phyloP scores from a whole-genome alignment of 2,797 vertebrate species.

The Sphenodon punctatus region DNA sequence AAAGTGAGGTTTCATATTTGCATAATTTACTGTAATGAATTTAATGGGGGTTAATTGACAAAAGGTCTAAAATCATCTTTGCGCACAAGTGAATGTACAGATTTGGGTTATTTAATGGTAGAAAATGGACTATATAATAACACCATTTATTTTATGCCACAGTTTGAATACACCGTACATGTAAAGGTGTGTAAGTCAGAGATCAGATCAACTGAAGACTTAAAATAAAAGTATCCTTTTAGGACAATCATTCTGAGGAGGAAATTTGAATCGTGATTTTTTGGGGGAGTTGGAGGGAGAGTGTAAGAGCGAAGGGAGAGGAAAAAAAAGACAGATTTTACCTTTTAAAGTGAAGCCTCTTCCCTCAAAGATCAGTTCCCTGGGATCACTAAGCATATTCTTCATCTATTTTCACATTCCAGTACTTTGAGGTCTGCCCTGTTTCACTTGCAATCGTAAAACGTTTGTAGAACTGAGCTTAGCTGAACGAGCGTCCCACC shows the following conservation, averaged over 20 bases:
- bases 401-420: background rate
- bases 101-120: too few species aligned
- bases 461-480: background rate
- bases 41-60: too few species aligned
- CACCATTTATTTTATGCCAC: background rate
- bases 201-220: background rate
- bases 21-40: too few species aligned
- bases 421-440: background rate
- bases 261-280: too few species aligned
- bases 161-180: too few species aligned
- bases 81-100: too few species aligned
- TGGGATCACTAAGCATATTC: background rate
- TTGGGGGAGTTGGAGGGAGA: background rate
- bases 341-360: background rate
- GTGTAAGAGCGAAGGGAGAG: background rate
- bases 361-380: background rate
- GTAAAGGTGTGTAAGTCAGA: too few species aligned
- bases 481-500: background rate
- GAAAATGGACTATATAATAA: too few species aligned
- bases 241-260: background rate
- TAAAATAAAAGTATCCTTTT: background rate
- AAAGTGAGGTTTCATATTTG: too few species aligned
- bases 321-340: background rate
- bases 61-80: too few species aligned
- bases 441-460: background rate